phyloP scores from a whole-genome alignment of 2,888 invertebrate genomes.

The Amaurobius ferox region DNA sequence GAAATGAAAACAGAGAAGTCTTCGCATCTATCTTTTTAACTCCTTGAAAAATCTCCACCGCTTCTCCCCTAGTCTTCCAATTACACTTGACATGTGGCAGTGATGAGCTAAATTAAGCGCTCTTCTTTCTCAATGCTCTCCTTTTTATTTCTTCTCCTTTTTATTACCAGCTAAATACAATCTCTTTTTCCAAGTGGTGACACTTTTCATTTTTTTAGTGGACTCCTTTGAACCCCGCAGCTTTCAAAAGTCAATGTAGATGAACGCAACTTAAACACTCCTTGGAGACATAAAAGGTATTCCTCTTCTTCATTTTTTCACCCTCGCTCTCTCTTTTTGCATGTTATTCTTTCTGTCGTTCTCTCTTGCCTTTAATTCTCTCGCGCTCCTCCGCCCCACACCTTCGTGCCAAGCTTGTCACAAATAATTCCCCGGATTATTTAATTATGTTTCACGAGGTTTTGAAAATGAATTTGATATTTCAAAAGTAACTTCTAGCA shows the following conservation, averaged over 20 bases:
- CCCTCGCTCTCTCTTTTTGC: conserved; percentile 1
- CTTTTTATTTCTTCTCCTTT: conserved; percentile 65
- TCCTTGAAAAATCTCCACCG: conserved; percentile 65
- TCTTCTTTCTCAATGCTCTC: conserved; percentile 41
- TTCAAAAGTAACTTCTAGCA: conserved; percentile 62
- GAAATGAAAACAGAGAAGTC: conserved; percentile 63
- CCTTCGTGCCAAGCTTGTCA: conserved; percentile 65
- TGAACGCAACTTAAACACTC: conserved; percentile 71
- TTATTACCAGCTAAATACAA: conserved; percentile 70
- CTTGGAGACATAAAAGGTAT: conserved; percentile 69
- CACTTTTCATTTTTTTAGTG: conserved; percentile 43
- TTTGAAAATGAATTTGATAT: conserved; percentile 70
- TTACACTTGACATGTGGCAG: conserved; percentile 71
- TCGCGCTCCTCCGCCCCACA: conserved; percentile 27
- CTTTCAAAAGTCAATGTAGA: conserved; percentile 72
- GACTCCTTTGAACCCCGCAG: conserved; percentile 59
- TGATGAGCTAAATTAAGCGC: conserved; percentile 71
- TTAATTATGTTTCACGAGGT: conserved; percentile 72
- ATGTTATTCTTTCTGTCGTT: conserved; percentile 60
- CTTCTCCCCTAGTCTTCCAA: conserved; percentile 68
- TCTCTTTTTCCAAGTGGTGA: conserved; percentile 71
- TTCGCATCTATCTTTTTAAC: conserved; percentile 67
- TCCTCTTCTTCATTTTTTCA: conserved; percentile 53
- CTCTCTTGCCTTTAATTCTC: conserved; percentile 15
- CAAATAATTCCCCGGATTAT: conserved; percentile 71